Conservation (phyloP, 2,797 vertebrate species). For the Remorina albescens region DNA sequence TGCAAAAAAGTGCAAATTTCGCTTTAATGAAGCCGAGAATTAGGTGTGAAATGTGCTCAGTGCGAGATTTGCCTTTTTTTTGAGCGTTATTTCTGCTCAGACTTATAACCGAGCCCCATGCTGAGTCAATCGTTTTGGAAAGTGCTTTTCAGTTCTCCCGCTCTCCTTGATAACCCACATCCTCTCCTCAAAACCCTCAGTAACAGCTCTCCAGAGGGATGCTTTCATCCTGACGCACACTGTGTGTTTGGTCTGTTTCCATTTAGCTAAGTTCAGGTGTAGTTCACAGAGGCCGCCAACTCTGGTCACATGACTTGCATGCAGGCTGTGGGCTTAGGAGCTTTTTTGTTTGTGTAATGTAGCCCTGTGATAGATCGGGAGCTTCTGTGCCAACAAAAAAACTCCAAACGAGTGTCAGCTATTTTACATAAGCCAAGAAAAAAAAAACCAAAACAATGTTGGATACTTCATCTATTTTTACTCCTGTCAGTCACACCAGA, state of each 20-base stretch:
- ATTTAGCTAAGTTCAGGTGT: slow-evolving; percentile 84
- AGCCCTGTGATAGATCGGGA: slow-evolving; percentile 61
- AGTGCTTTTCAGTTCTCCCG: slow-evolving; percentile 56
- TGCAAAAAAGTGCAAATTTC: slow-evolving; percentile 5
- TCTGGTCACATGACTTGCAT: slow-evolving; percentile 72
- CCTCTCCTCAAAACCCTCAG: slow-evolving; percentile 67
- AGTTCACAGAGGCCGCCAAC: slow-evolving; percentile 78
- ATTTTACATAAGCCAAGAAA: slow-evolving; percentile 54
- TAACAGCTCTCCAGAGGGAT: slow-evolving; percentile 77
- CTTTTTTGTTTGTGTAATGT: slow-evolving; percentile 70
- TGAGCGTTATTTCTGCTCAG: slow-evolving; percentile 40
- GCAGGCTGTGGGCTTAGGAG: slow-evolving; percentile 62
- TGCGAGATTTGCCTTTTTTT: background rate
- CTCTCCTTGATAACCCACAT: slow-evolving; percentile 72
- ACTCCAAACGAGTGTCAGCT: slow-evolving; percentile 40
- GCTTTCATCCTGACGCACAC: slow-evolving; percentile 84
- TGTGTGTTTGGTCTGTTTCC: slow-evolving; percentile 82
- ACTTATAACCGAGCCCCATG: slow-evolving; percentile 44
- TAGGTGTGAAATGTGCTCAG: slow-evolving; percentile 24
- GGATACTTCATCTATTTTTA: slow-evolving; percentile 56
- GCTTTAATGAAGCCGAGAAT: slow-evolving; percentile 17
- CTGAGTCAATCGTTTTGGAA: slow-evolving; percentile 61
- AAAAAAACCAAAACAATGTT: too few species aligned
- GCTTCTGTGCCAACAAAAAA: slow-evolving; percentile 54
- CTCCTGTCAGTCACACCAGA: slow-evolving; percentile 54